phyloP scores from a whole-genome alignment of 2,797 vertebrate species.

The Alcedo quadribrachys region DNA sequence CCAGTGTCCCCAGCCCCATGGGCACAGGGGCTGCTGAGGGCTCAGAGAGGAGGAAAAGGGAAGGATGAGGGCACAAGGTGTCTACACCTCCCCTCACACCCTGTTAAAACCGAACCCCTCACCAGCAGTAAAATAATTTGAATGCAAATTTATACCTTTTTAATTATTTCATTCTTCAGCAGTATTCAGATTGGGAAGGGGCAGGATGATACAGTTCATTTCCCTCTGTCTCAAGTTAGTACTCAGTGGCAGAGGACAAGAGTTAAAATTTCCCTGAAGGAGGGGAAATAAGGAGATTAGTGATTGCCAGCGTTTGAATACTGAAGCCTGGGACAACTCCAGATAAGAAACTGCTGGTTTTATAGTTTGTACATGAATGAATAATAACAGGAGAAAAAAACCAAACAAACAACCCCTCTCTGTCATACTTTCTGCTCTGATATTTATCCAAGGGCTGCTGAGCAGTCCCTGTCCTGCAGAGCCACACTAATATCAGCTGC shows the following conservation, averaged over 20 bases:
- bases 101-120: accelerated
- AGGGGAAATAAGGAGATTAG: neutral
- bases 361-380: neutral
- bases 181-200: neutral
- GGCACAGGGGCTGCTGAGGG: neutral
- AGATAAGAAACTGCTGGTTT: neutral
- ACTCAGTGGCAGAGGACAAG: neutral
- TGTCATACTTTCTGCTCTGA: accelerated
- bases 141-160: neutral
- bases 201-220: neutral
- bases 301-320: neutral
- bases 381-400: neutral
- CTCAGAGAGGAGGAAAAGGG: accelerated
- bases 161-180: neutral
- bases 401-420: neutral
- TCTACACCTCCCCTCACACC: accelerated
- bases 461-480: neutral
- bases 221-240: neutral
- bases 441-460: neutral
- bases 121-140: neutral
- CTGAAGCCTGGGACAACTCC: neutral
- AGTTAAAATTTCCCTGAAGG: neutral
- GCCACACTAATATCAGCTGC: accelerated
- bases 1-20: accelerated
- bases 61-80: neutral